A percentile compares a stretch with the other conserved stretches of the same genome.
phyloP scores from a whole-genome alignment of 2,888 invertebrate species.

The Drosophila austrosaltans region DNA sequence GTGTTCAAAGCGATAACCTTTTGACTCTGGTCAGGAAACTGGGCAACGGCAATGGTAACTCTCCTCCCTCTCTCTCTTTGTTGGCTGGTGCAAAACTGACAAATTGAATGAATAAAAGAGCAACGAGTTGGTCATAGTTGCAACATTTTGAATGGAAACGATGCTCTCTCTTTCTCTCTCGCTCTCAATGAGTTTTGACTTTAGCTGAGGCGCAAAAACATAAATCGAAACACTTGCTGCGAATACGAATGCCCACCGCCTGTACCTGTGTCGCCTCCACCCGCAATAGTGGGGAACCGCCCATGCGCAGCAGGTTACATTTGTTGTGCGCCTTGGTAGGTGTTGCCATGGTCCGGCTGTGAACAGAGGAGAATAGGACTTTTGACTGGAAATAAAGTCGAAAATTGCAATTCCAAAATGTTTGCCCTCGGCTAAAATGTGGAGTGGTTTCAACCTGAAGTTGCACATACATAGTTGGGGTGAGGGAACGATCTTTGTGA shows the following conservation, averaged over 20 bases:
- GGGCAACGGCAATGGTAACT: constrained; percentile 16
- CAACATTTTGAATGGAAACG: constrained; percentile 75
- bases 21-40: constrained; percentile 71
- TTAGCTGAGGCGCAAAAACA: constrained; percentile 76
- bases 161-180: constrained; percentile 42
- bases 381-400: constrained; percentile 74
- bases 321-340: constrained; percentile 56
- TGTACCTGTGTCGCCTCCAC: constrained; percentile 3
- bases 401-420: constrained; percentile 79
- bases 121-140: constrained; percentile 81
- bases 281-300: constrained; percentile 34
- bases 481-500: background rate
- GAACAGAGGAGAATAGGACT: constrained; percentile 46
- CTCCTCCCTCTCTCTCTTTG: constrained; percentile 20
- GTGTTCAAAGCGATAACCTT: constrained; percentile 80
- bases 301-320: constrained; percentile 66
- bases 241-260: constrained; percentile 33
- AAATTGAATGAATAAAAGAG: constrained; percentile 83
- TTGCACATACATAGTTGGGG: constrained; percentile 7
- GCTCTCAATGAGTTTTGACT: constrained; percentile 52
- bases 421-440: constrained; percentile 72
- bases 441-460: constrained; percentile 49
- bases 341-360: constrained; percentile 63
- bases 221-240: constrained; percentile 79
- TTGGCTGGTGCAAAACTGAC: constrained; percentile 78